phyloP scores from a whole-genome alignment of 2,888 invertebrate genomes.

The Polyploca ridens region DNA sequence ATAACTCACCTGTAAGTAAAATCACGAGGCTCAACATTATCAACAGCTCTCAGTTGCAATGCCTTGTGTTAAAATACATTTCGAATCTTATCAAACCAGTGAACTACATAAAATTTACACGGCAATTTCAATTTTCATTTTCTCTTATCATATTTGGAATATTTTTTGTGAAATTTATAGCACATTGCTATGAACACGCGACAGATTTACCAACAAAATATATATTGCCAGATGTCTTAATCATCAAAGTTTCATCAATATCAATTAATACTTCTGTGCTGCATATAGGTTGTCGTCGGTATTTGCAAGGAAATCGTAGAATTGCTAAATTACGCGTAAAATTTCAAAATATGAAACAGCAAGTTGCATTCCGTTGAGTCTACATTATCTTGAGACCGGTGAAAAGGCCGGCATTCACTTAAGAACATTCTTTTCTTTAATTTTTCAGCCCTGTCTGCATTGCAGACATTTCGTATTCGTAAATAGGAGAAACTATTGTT shows the following conservation, averaged over 20 bases:
- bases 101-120: constrained; percentile 54
- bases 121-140: constrained; percentile 74
- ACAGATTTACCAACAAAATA: constrained; percentile 22
- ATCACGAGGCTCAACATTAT: constrained; percentile 52
- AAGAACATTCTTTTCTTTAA: constrained; percentile 45
- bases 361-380: constrained; percentile 34
- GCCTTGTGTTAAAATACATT: constrained; percentile 43
- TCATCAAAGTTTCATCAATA: background rate
- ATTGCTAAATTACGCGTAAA: background rate
- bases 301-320: background rate
- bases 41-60: constrained; percentile 35
- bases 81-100: constrained; percentile 44
- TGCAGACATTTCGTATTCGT: constrained; percentile 52
- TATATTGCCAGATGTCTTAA: background rate
- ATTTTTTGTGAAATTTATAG: constrained; percentile 33
- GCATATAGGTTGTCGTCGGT: background rate
- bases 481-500: constrained; percentile 49
- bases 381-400: constrained; percentile 32
- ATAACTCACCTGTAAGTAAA: constrained; percentile 44
- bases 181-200: constrained; percentile 26
- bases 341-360: constrained; percentile 23
- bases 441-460: constrained; percentile 52
- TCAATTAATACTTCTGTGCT: background rate
- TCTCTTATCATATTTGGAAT: constrained; percentile 55
- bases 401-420: constrained; percentile 46